Conservation (phyloP, 1,140 invertebrate species). For the Holotrichia oblita region DNA sequence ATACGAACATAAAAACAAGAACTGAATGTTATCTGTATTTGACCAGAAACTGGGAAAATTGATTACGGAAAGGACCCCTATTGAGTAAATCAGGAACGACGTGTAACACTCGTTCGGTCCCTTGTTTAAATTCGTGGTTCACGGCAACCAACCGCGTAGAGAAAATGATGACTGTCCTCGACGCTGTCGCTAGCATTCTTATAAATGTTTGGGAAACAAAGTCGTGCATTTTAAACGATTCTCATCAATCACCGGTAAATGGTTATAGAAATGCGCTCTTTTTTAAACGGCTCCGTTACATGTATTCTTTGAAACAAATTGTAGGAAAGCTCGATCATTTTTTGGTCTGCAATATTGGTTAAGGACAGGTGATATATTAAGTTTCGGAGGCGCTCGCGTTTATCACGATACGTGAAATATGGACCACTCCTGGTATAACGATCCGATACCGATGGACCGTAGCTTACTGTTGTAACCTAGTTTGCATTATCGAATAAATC, state of each 20-base stretch:
- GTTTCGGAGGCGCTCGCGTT: conserved; percentile 36
- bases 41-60: conserved; percentile 46
- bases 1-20: conserved; percentile 35
- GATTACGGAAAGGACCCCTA: conserved; percentile 45
- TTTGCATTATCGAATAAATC: conserved; percentile 35
- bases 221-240: conserved; percentile 49
- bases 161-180: conserved; percentile 43
- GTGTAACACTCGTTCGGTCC: conserved; percentile 47
- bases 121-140: conserved; percentile 47
- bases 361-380: conserved; percentile 50
- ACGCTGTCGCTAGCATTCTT: conserved; percentile 41
- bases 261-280: conserved; percentile 43
- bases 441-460: conserved; percentile 25
- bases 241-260: conserved; percentile 49
- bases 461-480: conserved; percentile 36
- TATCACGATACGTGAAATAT: conserved; percentile 36
- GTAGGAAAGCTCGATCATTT: conserved; percentile 49
- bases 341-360: conserved; percentile 48
- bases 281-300: conserved; percentile 47
- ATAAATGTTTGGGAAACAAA: conserved; percentile 48
- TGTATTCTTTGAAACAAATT: conserved; percentile 47
- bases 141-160: conserved; percentile 37
- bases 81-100: conserved; percentile 47
- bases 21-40: conserved; percentile 44
- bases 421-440: conserved; percentile 26